Conservation (phyloP, 2,888 invertebrate genomes). For the Mesorhabditis spiculigera region DNA sequence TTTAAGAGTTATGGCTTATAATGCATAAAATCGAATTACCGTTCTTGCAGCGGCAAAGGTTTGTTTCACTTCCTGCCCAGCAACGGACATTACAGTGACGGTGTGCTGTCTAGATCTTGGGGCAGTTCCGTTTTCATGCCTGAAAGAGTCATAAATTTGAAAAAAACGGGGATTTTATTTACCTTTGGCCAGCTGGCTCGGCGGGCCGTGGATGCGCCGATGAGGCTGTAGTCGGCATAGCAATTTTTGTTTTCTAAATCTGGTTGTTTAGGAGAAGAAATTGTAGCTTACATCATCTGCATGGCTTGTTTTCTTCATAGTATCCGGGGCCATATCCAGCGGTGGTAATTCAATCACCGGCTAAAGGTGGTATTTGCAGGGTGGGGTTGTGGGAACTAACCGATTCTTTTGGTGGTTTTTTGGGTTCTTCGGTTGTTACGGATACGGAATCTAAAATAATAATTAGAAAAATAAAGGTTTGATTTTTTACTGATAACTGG, state of each 20-base stretch:
- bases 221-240: background rate
- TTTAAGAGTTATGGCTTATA: background rate
- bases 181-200: background rate
- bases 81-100: background rate
- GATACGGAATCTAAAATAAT: background rate
- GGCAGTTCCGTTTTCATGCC: background rate
- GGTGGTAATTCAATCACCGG: no score
- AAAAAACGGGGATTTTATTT: no score
- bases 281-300: no score
- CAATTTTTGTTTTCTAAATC: background rate
- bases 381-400: background rate
- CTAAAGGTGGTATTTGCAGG: background rate
- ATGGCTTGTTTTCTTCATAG: no score
- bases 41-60: slow-evolving; percentile 1
- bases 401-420: background rate
- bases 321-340: no score
- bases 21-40: background rate
- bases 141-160: background rate
- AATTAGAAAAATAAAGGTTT: background rate
- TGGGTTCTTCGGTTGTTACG: no score
- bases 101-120: background rate
- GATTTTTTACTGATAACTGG: background rate
- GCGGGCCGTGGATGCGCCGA: background rate
- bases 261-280: no score
- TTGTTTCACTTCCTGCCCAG: background rate